Evolutionary conservation across 2,113 vertebrate genomes (phyloP).

Genomic region (Sceloporus tristichus): DNA sequence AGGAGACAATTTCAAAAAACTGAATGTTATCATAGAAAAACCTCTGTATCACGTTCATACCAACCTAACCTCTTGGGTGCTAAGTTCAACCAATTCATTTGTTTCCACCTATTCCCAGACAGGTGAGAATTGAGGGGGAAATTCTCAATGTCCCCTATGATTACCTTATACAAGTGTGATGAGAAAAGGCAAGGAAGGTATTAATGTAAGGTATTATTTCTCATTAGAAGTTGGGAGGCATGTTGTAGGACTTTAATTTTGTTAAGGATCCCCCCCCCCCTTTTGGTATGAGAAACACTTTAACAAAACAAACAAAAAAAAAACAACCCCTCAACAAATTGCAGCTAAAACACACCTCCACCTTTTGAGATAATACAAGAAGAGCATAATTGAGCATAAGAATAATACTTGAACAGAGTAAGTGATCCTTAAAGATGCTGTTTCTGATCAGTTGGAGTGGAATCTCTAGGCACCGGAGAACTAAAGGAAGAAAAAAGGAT

Average conservation of each 20-base stretch:
- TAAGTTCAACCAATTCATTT: too few species aligned
- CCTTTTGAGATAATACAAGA: not conserved
- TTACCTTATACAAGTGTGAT: not conserved
- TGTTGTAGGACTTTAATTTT: not conserved
- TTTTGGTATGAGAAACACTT: not conserved
- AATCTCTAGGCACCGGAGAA: slow-evolving; percentile 2
- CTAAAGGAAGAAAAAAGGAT: slow-evolving; percentile 1
- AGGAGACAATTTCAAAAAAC: too few species aligned
- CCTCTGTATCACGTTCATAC: too few species aligned
- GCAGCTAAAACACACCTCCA: slow-evolving; percentile 11
- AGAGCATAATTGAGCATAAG: slow-evolving; percentile 30
- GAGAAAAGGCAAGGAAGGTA: not conserved
- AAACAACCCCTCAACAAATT: not conserved
- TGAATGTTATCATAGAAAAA: too few species aligned
- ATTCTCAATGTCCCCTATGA: too few species aligned
- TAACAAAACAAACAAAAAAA: too few species aligned
- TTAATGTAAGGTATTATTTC: not conserved
- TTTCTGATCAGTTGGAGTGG: slow-evolving; percentile 45
- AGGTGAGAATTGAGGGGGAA: too few species aligned
- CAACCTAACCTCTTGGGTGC: too few species aligned
- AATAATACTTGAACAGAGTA: slow-evolving; percentile 50
- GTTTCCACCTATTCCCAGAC: too few species aligned
- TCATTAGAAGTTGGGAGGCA: not conserved
- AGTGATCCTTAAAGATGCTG: slow-evolving; percentile 36
- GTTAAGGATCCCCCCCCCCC: too few species aligned